Evolutionary conservation across 2,888 invertebrate genomes (phyloP), one percentile per base, ranked within the genome.

Genomic region (Chaitophorus viminalis): DNA sequence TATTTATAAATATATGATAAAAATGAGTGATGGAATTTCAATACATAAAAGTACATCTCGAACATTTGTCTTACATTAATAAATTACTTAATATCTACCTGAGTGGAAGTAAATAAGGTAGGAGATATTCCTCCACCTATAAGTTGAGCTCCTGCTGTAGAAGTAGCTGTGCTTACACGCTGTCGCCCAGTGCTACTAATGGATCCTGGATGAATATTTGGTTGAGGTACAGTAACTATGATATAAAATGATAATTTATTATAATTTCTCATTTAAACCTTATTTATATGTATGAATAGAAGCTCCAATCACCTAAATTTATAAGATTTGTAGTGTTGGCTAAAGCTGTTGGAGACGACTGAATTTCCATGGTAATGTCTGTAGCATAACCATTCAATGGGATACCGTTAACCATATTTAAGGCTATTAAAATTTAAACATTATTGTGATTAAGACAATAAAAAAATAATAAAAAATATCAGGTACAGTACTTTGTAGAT

Each of bases 371-470:
- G 3, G 94, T 52, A 65, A 89, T 89, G 18, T 82, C 84, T 60
- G 84, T 72, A 14, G 68, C 77, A 68, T 88, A 92, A 85, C 95
- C 95, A 91, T 95, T 95, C 36, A 95, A 94, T 36, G 94, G 94
- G 92, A 95, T 94, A 88, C 95, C 95, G 91, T 95, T 95, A 52
- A 95, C 94, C 93, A 95, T 94, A 91, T 94, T 95, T 88, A 94
- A 94, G 90, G 94, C 95, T 92, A 92, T 85, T 89, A 90, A 39
- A 89, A 68, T 81, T 89, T 89, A 77, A 82, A 76, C 54, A 77
- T 11, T 14, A 85, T 11, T 11, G 1, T 2, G 39, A 78, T 85
- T 68, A 78, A 54, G 33, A 85, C 29, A 52, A 52, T 18, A 29
- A 29, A 54, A 60, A 25, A n/a, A 60, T 14, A 29, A 86, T 86